Percentiles rank a stretch among this genome's conserved stretches.
Conservation (phyloP, 1,140 invertebrate genomes). For the Thaumatotibia leucotreta region DNA sequence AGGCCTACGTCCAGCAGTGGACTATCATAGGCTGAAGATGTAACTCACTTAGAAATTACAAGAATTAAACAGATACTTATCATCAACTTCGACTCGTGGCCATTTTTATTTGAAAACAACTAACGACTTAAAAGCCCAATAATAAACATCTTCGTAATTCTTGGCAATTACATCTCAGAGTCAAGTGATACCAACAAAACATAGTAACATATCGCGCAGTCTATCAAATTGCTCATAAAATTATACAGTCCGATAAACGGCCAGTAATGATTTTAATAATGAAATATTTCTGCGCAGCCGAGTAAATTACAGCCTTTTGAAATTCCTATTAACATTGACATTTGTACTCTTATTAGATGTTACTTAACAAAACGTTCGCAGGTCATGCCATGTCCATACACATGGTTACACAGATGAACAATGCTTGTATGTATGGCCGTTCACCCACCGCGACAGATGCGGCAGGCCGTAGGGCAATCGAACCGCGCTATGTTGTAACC, state of each 20-base stretch:
- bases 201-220: slow-evolving; percentile 13
- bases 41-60: too few species aligned
- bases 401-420: slow-evolving; percentile 25
- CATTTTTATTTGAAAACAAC: too few species aligned
- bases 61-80: too few species aligned
- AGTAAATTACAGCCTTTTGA: slow-evolving; percentile 38
- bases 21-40: too few species aligned
- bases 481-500: slow-evolving; percentile 55
- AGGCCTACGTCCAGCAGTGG: too few species aligned
- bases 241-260: slow-evolving; percentile 18
- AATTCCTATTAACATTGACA: slow-evolving; percentile 61
- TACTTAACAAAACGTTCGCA: slow-evolving; percentile 47
- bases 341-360: slow-evolving; percentile 43
- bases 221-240: slow-evolving; percentile 16
- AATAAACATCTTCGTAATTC: too few species aligned
- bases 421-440: slow-evolving; percentile 22
- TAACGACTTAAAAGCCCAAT: too few species aligned
- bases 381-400: slow-evolving; percentile 46
- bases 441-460: slow-evolving; percentile 28
- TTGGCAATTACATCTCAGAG: neutral
- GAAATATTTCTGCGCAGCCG: slow-evolving; percentile 20
- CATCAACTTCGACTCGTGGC: too few species aligned
- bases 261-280: too few species aligned
- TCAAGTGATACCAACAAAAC: slow-evolving; percentile 11
- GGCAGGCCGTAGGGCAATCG: slow-evolving; percentile 36